Percentiles rank a stretch among this genome's conserved stretches.
Conservation (phyloP, 1,140 invertebrate species). For the Drosophila teissieri region DNA sequence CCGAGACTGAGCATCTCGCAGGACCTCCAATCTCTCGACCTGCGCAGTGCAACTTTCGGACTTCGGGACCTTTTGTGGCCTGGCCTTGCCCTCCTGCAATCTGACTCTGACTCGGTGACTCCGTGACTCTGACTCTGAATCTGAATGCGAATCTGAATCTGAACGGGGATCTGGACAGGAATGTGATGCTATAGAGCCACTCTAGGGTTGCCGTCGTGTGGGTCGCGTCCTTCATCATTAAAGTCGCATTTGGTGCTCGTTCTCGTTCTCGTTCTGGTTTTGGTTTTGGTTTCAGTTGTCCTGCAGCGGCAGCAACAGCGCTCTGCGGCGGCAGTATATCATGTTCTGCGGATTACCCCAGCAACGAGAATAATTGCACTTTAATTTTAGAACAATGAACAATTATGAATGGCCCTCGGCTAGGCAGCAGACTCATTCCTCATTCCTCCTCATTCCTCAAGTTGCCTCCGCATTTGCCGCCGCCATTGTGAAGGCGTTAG, state of each 20-base stretch:
- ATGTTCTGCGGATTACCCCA: conserved; percentile 69
- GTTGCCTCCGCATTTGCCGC: background rate
- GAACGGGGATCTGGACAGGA: background rate
- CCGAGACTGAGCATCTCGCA: background rate
- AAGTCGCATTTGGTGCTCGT: conserved; percentile 57
- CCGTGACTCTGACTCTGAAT: conserved; percentile 14
- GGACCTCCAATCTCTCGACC: conserved; percentile 29
- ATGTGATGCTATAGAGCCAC: conserved; percentile 17
- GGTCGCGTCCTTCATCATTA: conserved; percentile 70
- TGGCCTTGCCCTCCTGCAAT: conserved; percentile 18
- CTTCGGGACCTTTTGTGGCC: conserved; percentile 19
- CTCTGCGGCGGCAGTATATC: conserved; percentile 56
- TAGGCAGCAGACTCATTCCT: conserved; percentile 35
- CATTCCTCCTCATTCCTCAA: conserved; percentile 23
- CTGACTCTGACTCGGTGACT: conserved; percentile 3
- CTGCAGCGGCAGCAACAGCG: background rate
- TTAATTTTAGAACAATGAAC: conserved; percentile 73
- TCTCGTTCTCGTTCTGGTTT: background rate
- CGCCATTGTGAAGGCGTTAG: conserved; percentile 8
- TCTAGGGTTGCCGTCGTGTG: conserved; percentile 53
- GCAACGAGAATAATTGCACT: conserved; percentile 73
- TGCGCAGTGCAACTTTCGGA: conserved; percentile 55
- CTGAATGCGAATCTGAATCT: conserved; percentile 9
- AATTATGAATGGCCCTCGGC: conserved; percentile 67
- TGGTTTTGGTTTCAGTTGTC: background rate